Base-by-base conservation (phyloP, 2,888 invertebrate species). In the Isotomurus palustris region DNA sequence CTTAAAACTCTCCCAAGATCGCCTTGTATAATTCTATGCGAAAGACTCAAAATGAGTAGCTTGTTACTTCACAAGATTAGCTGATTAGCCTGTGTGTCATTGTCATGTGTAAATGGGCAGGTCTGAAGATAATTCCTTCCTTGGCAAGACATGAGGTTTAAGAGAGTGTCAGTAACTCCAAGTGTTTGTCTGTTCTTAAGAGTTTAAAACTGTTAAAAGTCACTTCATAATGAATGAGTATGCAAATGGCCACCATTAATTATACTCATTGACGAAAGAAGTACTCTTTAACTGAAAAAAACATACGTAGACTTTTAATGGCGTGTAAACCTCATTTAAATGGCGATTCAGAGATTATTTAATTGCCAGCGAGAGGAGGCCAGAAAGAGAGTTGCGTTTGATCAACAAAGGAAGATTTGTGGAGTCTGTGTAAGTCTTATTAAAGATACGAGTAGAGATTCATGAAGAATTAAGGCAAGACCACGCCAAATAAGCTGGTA, bases 301-400 rank as follows among this genome's bases (percentile, higher is more conserved):
- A n/a, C n/a, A n/a, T n/a, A n/a, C n/a, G 32, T 49, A 49, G 32
- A 49, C 32, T 49, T 49, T 49, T 32, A 49, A 49, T 49, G 36
- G 49, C 19, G 22, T 49, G 36, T 49, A 49, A 49, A 49, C 12
- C 25, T 4, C 19, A 29, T 5, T 28, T 3, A 14, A 17, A 28
- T 55, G 51, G 52, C 58, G 62, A 55, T 58, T 55, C 54, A 62
- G 54, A 62, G 55, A 62, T 62, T 62, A 62, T 62, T 62, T 62
- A 62, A 62, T 62, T 62, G 62, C 62, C 56, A 58, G 57, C n/a
- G n/a, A n/a, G n/a, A n/a, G n/a, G n/a, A n/a, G n/a, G 55, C 54
- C 52, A 54, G 51, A 47, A 52, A 58, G 51, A 40, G 38, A 29
- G 48, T 49, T 48, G 43, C 50, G 43, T 55, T 49, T 60, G 60